Evolutionary conservation across 2,113 vertebrate species (phyloP), one percentile per base, ranked within the genome.

Genomic region (Megaleporinus macrocephalus): DNA sequence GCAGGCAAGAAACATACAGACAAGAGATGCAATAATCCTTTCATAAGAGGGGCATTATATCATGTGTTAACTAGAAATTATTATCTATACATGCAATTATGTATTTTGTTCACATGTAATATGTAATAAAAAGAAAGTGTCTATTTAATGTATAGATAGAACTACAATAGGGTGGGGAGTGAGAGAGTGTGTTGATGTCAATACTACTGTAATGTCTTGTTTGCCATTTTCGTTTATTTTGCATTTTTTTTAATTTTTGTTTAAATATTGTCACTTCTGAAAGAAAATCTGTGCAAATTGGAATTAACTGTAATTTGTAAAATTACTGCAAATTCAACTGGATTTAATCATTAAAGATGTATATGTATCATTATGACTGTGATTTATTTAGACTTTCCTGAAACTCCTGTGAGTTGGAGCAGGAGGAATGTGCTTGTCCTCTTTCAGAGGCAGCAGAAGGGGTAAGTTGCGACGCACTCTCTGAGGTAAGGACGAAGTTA

Each of bases 21-120:
- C 62, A 80, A 77, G 74, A 91, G 89, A 94, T 93, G 93, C 93
- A 94, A 94, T 94, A 94, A 94, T 83, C 80, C 84, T 88, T 91
- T 88, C 84, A 82, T 89, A 89, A 84, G 91, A 90, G 82, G 87
- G 90, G 89, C 88, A 88, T 91, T 88, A 91, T 91, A 89, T 90
- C 85, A 91, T 91, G 89, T 92, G 90, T 90, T 89, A 88, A 89
- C 22, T 16, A 53, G 81, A 79, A 86, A 90, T 79, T 55, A 89
- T 44, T 78, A 83, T 73, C 51, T 93, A 90, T 92, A 92, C 82
- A 88, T 89, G 87, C 91, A 69, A 92, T 92, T 91, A 87, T 93
- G 91, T 94, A 91, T 93, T 93, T 92, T 92, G 89, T 92, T 89
- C 84, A 87, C 91, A 89, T 93, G 87, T 93, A 89, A 88, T 91